phyloP scores from a whole-genome alignment of 2,797 vertebrate genomes.

The Poeciliopsis infans region DNA sequence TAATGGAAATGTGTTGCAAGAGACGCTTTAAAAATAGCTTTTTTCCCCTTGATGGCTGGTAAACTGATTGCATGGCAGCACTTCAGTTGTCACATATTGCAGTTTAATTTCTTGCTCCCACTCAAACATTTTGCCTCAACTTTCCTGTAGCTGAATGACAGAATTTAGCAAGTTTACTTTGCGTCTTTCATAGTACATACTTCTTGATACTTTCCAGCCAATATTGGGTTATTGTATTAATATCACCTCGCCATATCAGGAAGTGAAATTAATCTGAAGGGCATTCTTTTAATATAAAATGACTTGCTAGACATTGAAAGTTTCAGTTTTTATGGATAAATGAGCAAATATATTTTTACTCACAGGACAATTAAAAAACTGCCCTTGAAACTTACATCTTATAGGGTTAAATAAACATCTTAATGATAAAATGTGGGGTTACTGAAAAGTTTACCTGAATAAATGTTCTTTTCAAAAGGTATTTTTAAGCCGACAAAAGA shows the following conservation, averaged over 20 bases:
- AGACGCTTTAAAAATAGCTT: not conserved
- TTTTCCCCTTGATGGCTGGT: not conserved
- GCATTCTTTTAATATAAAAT: too few relatives aligned
- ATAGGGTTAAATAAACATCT: not conserved
- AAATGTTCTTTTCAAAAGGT: not conserved
- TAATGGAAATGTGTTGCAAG: not conserved
- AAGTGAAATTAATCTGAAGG: too few relatives aligned
- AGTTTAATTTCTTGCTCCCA: not conserved
- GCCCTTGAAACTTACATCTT: too few relatives aligned
- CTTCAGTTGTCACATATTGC: not conserved
- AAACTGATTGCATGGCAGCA: not conserved
- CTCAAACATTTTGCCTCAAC: not conserved
- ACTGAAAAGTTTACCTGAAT: not conserved
- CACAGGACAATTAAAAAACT: too few relatives aligned
- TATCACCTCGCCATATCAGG: too few relatives aligned
- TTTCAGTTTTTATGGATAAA: too few relatives aligned
- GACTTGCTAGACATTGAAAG: too few relatives aligned
- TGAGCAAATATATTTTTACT: too few relatives aligned
- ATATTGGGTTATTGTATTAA: too few relatives aligned
- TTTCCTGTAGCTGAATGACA: not conserved
- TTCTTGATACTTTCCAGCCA: not conserved
- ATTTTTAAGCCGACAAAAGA: not conserved
- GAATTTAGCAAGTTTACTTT: not conserved
- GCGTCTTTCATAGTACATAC: not conserved
- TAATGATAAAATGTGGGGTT: not conserved